Evolutionary conservation across 2,113 vertebrate species (phyloP), one percentile per base, ranked within the genome.

Genomic region (Aspidoscelis tigris): DNA sequence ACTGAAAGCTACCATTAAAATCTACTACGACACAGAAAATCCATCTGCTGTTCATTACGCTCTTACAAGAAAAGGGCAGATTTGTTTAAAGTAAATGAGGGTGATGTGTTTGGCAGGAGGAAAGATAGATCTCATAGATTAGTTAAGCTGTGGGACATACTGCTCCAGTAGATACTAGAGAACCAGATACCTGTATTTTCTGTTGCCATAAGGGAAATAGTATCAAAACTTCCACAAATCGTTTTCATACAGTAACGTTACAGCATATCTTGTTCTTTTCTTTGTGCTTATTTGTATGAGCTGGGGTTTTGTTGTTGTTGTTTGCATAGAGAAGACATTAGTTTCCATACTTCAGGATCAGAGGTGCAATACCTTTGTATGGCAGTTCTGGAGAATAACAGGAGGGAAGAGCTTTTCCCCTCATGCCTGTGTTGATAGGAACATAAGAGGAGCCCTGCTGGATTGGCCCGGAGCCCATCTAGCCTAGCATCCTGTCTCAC

Each of bases 41-140:
- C 82, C 87, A 91, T 91, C 89, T 94, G 90, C 80, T 92, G 33
- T 41, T 89, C 86, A 66, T 90, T 90, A 90, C 44, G 33, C 22
- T 81, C 33, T 1, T 90, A 74, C 85, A 80, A 80, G 80, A 88
- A 88, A 70, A 90, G 78, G 81, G 70, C 47, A 84, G 41, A 86
- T 92, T 89, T 84, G 72, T 87, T 78, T 81, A 84, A 80, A 66
- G 12, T 50, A 83, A 26, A 26, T 76, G 86, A 71, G 81, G 26
- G 9, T 80, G 26, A 72, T 53, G 78, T 80, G 26, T n/a, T 69
- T 65, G 64, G 64, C 55, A 55, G 55, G 55, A 55, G 55, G 10
- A 69, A 18, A 24, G n/a, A 78, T 80, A 69, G 16, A 20, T 84
- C 7, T 83, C 73, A 87, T 65, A 88, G 78, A 84, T 92, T 53